These are phyloP conservation scores for Hucho hucho DNA, from an alignment of 2,113 vertebrate genomes.

Conservation along the genomic window DNA sequence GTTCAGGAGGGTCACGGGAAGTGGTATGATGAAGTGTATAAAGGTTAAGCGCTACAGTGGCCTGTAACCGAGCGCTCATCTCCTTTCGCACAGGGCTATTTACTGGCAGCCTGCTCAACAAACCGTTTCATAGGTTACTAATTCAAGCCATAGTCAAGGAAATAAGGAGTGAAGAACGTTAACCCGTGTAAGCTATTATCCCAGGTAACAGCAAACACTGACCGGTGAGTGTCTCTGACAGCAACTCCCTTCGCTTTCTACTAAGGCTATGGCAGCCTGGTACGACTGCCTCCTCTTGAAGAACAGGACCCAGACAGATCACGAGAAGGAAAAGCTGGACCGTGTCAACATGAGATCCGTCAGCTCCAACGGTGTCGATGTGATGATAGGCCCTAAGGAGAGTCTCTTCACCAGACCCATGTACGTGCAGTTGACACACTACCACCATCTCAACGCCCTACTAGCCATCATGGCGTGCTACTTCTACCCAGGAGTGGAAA, in stretches of 20 bases:
- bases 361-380: not conserved
- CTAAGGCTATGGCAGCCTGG: not conserved
- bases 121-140: no score
- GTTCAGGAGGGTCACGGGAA: no score
- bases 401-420: not conserved
- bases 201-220: not conserved
- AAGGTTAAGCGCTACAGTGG: no score
- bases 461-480: not conserved
- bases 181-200: not conserved
- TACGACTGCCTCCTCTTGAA: not conserved
- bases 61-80: no score
- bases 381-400: not conserved
- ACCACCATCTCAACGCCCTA: not conserved
- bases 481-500: not conserved
- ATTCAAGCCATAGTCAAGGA: no score
- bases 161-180: no score
- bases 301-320: not conserved
- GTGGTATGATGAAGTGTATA: no score
- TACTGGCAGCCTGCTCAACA: no score
- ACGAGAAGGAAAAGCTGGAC: not conserved
- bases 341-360: not conserved
- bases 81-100: no score
- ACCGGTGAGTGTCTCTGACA: not conserved
- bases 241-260: not conserved
- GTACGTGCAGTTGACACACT: not conserved